Base-by-base conservation (phyloP, 2,113 vertebrate species). In the Lepisosteus oculatus region DNA sequence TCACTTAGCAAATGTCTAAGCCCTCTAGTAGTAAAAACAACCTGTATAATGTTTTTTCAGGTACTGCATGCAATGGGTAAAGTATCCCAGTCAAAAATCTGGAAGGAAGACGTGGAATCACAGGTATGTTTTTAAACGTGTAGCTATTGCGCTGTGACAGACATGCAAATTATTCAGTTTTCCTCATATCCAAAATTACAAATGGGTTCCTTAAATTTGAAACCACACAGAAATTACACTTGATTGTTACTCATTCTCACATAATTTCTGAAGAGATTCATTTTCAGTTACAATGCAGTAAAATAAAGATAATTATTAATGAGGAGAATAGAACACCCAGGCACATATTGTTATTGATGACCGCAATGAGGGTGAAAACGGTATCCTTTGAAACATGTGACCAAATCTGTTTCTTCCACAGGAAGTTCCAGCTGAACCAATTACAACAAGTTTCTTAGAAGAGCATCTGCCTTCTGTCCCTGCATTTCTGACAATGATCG, bases 1-100 rank as follows among this genome's bases (percentile, higher is more conserved):
- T 29, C 29, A 29, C 29, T 29, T 29, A 29, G 29, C 29, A 29
- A 29, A 29, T 29, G 29, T 29, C 29, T 29, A 29, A 29, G 29
- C 29, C 29, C 29, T 29, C 29, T 29, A 29, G 29, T 29, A 29
- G 1, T 29, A 29, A 29, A 29, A 29, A 29, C 29, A 29, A 2
- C 29, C 29, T 29, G 29, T 29, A 29, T 29, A 29, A 29, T 51
- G 5, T 7, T 64, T 64, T 43, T 41, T 64, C 17, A 64, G 62
- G 62, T 64, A 17, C 62, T 64, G 41, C 62, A 64, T 43, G 14
- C 62, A 6, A 64, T 64, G 62, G 62, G 62, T 15, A 64, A 64
- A 12, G 41, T 64, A 6, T 17, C 62, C 8, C 8, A 64, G 12
- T 15, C 62, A 15, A 17, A 64, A 64, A 64, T 64, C 42, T 64